A percentile compares a stretch with the other conserved stretches of the same genome.
Conservation (phyloP, 1,140 invertebrate genomes). For the Trichonephila clavipes region DNA sequence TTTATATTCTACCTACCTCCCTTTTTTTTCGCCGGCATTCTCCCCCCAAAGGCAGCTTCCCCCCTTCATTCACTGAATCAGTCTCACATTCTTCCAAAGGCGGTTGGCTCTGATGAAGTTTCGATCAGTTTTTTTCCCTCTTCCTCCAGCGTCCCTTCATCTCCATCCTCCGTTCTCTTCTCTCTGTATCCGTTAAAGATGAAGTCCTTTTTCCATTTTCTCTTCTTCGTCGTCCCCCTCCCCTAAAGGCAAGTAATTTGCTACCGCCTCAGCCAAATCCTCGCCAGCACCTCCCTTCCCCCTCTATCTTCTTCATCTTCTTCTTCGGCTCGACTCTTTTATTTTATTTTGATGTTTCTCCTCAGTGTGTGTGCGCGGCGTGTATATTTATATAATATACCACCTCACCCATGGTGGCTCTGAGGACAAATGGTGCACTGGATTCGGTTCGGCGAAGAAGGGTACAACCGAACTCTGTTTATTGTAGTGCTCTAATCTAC, state of each 20-base stretch:
- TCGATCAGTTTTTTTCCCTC: slow-evolving; percentile 66
- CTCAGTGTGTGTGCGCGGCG: background rate
- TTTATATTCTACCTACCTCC: background rate
- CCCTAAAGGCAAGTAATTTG: slow-evolving; percentile 76
- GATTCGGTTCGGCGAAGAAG: too few relatives aligned
- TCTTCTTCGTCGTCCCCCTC: slow-evolving; percentile 19
- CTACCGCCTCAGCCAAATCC: slow-evolving; percentile 73
- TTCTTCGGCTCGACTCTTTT: slow-evolving; percentile 36
- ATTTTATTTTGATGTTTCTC: slow-evolving; percentile 72
- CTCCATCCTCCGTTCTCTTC: slow-evolving; percentile 20
- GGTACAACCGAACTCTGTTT: too few relatives aligned
- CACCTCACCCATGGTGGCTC: background rate
- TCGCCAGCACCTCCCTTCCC: background rate
- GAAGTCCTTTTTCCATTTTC: slow-evolving; percentile 73
- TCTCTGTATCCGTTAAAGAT: slow-evolving; percentile 71
- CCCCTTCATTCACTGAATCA: slow-evolving; percentile 63
- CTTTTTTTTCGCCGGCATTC: background rate
- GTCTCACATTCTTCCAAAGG: slow-evolving; percentile 69
- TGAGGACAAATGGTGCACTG: background rate
- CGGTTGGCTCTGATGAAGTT: slow-evolving; percentile 72
- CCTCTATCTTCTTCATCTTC: slow-evolving; percentile 41
- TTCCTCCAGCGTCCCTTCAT: background rate
- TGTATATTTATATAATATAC: slow-evolving; percentile 62
- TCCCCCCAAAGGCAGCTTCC: background rate
- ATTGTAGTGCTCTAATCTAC: too few relatives aligned